Evolutionary conservation across 2,888 invertebrate genomes (phyloP).

Genomic region (Lepas anatifera): DNA sequence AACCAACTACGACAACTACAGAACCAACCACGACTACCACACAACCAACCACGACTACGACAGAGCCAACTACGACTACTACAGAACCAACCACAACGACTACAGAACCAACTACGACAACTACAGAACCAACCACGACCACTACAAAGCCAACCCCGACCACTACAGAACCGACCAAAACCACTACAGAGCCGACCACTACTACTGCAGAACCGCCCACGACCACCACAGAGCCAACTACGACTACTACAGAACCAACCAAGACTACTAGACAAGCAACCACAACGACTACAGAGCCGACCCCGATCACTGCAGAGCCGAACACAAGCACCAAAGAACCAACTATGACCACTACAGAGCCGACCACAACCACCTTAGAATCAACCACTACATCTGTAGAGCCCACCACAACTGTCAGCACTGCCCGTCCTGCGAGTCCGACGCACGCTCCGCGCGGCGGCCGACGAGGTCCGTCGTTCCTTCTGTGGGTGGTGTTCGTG

Average conservation of each 20-base stretch:
- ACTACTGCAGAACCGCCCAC: background rate
- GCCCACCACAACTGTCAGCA: too few species aligned
- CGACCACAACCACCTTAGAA: too few species aligned
- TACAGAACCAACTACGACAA: background rate
- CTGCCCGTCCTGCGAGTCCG: too few species aligned
- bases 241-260: background rate
- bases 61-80: background rate
- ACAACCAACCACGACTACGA: background rate
- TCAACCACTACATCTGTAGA: too few species aligned
- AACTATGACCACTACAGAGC: too few species aligned
- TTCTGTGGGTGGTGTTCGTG: conserved; percentile 2
- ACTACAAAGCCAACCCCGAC: background rate
- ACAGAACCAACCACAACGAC: background rate
- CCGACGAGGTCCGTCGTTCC: background rate
- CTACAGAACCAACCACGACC: background rate
- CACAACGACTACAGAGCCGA: background rate
- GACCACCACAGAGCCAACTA: background rate
- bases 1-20: too few species aligned
- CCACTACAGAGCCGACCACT: background rate
- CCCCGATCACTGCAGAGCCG: background rate
- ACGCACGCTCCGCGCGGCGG: background rate
- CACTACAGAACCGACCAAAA: background rate
- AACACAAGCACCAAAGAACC: background rate
- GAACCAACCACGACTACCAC: background rate
- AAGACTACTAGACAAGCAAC: background rate